Conservation (phyloP, 2,888 invertebrate genomes). For the Conchocele bisecta region DNA sequence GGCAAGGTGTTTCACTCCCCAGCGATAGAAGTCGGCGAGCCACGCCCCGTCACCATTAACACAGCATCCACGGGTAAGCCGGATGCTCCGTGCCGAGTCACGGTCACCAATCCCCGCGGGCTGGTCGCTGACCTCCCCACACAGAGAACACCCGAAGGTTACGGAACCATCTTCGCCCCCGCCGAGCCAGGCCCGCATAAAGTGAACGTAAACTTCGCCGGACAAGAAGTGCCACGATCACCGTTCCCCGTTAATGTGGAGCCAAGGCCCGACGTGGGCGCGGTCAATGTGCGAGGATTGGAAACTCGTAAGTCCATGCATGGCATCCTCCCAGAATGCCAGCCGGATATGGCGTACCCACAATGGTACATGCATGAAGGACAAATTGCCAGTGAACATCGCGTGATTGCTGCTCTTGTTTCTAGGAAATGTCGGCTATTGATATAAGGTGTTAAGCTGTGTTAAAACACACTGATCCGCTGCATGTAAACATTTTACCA, state of each 20-base stretch:
- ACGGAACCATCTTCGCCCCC: conserved; percentile 80
- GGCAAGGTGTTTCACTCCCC: too few species aligned
- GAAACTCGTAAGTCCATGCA: conserved; percentile 93
- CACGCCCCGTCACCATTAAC: conserved; percentile 54
- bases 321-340: too few species aligned
- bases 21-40: conserved; percentile 63
- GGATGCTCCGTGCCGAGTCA: conserved; percentile 61
- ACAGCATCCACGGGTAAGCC: conserved; percentile 62
- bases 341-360: too few species aligned
- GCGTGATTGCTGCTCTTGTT: too few species aligned
- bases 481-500: too few species aligned
- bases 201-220: conserved; percentile 80
- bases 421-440: too few species aligned
- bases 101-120: conserved; percentile 77
- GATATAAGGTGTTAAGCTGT: too few species aligned
- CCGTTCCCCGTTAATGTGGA: conserved; percentile 77
- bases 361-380: too few species aligned
- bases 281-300: conserved; percentile 86
- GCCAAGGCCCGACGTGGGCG: conserved; percentile 85
- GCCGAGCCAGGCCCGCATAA: conserved; percentile 80
- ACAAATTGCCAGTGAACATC: too few species aligned
- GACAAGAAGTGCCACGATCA: conserved; percentile 79
- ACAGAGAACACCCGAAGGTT: conserved; percentile 90
- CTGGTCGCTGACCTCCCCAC: conserved; percentile 89
- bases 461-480: too few species aligned